These are phyloP conservation scores for Amphilophus citrinellus DNA, from an alignment of 2,113 vertebrate species.

Conservation along the genomic window DNA sequence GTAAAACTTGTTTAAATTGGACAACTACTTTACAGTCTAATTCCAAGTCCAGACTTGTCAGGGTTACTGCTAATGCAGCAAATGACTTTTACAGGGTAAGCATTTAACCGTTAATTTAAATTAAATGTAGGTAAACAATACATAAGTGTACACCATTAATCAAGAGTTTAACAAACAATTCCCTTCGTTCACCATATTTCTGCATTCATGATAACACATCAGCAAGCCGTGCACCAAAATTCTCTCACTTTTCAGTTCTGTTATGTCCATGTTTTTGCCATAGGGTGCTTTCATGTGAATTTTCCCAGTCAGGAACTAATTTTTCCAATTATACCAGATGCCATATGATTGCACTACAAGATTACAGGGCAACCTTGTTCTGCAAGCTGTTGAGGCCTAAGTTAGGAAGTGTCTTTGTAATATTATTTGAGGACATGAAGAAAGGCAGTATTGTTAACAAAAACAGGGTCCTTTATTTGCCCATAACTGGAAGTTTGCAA, in stretches of 20 bases:
- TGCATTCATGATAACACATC: not conserved
- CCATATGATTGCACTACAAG: not conserved
- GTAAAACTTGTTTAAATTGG: not conserved
- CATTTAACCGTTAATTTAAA: not conserved
- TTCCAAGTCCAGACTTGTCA: not conserved
- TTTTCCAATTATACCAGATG: no score
- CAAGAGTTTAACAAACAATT: not conserved
- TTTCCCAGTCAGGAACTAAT: not conserved
- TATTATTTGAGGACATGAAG: conserved; percentile 20
- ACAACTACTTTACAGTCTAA: conserved; percentile 4
- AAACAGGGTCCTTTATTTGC: conserved; percentile 56
- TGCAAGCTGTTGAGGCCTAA: conserved; percentile 45
- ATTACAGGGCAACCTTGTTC: conserved; percentile 47
- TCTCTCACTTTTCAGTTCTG: not conserved
- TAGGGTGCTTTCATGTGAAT: not conserved
- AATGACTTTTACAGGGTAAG: not conserved
- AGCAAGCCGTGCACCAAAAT: not conserved
- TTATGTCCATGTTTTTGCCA: conserved; percentile 48
- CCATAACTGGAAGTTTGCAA: conserved; percentile 41
- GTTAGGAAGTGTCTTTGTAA: conserved; percentile 49
- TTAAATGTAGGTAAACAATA: not conserved
- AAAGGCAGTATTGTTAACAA: conserved; percentile 59
- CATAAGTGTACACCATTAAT: not conserved
- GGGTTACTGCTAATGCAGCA: not conserved
- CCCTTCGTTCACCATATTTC: not conserved